phyloP scores from a whole-genome alignment of 1,140 invertebrate species.

The Zaprionus nigranus region DNA sequence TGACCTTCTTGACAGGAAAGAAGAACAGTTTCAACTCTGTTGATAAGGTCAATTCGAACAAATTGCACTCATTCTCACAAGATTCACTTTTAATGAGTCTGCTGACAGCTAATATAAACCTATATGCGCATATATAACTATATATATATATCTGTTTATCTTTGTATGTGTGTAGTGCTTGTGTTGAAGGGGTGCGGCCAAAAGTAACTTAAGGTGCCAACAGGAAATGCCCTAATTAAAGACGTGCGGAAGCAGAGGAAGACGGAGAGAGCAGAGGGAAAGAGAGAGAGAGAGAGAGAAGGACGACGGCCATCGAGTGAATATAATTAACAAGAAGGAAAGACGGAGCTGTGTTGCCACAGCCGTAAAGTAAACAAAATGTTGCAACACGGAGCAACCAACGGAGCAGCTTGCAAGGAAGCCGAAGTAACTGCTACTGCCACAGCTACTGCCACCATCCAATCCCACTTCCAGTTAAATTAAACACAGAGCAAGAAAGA shows the following conservation, averaged over 20 bases:
- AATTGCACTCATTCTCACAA: not conserved
- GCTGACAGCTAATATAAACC: not conserved
- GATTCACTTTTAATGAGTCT: not conserved
- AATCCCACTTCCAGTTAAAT: constrained; percentile 47
- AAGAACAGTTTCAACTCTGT: not conserved
- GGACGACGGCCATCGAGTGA: constrained; percentile 30
- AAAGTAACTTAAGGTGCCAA: constrained; percentile 19
- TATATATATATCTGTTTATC: not conserved
- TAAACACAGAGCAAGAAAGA: constrained; percentile 41
- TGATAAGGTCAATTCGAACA: constrained; percentile 16
- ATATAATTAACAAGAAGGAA: constrained; percentile 50
- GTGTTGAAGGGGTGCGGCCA: not conserved
- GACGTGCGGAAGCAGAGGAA: constrained; percentile 13
- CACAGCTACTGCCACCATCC: not conserved
- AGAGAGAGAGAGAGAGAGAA: not conserved
- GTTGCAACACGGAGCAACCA: constrained; percentile 50
- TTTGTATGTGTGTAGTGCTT: not conserved
- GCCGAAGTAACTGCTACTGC: constrained; percentile 7
- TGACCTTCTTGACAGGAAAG: not conserved
- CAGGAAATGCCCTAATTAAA: constrained; percentile 18
- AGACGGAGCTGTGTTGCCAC: constrained; percentile 33
- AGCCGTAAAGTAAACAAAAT: constrained; percentile 64
- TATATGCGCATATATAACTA: not conserved
- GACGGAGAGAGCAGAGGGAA: not conserved
- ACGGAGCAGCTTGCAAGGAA: constrained; percentile 43